Evolutionary conservation across 2,797 vertebrate species (phyloP).

Genomic region (Coreius guichenoti): DNA sequence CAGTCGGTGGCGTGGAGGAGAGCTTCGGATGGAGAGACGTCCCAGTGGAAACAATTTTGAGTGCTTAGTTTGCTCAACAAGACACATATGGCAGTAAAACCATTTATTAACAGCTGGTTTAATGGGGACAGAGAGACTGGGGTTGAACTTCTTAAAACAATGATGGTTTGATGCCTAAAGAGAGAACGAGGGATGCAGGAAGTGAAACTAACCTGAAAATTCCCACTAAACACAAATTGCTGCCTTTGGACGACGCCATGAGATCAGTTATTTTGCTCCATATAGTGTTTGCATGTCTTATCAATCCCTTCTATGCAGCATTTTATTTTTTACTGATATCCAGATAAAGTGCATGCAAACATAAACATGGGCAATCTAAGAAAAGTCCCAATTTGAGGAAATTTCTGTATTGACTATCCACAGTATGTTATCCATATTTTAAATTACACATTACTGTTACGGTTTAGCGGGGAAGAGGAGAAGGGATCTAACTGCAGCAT

Average conservation of each 20-base stretch:
- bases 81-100: slow-evolving; percentile 33
- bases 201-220: not conserved
- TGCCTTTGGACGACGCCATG: not conserved
- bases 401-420: too few relatives aligned
- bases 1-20: slow-evolving; percentile 48
- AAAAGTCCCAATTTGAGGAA: too few relatives aligned
- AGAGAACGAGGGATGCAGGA: not conserved
- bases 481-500: too few relatives aligned
- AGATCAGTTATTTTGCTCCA: not conserved
- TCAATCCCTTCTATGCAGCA: not conserved
- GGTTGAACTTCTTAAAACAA: slow-evolving; percentile 8
- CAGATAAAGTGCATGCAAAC: too few relatives aligned
- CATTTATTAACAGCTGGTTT: slow-evolving; percentile 44
- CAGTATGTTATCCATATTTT: too few relatives aligned
- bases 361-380: too few relatives aligned
- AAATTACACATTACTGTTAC: too few relatives aligned
- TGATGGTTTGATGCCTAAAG: not conserved
- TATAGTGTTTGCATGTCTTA: not conserved
- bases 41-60: slow-evolving; percentile 50
- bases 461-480: too few relatives aligned
- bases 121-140: slow-evolving; percentile 17
- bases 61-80: slow-evolving; percentile 43
- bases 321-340: not conserved
- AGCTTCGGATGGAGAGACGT: slow-evolving; percentile 24
- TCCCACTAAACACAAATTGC: not conserved